Conservation (phyloP, 2,113 vertebrate genomes). For the Paedocypris sp. region DNA sequence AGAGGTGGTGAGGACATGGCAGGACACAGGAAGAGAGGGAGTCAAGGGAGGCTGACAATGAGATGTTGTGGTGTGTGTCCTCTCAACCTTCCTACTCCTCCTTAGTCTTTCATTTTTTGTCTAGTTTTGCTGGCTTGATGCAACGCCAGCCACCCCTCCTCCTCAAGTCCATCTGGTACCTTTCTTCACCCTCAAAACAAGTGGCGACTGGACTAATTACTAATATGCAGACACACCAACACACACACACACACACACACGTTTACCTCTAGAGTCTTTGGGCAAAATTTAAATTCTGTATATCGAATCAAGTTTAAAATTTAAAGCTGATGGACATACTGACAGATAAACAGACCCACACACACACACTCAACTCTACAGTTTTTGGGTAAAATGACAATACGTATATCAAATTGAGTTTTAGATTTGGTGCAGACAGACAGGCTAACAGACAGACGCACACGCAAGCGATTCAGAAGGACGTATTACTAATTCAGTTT, state of each 20-base stretch:
- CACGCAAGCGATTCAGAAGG: no score
- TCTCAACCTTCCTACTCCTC: slow-evolving; percentile 18
- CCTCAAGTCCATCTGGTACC: slow-evolving; percentile 68
- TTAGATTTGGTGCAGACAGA: no score
- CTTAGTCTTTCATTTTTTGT: slow-evolving; percentile 34
- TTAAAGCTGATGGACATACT: no score
- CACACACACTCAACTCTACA: no score
- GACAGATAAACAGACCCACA: no score
- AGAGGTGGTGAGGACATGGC: not conserved
- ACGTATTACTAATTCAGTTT: not conserved
- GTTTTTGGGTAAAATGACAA: no score
- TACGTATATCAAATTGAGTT: no score
- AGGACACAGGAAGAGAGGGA: not conserved
- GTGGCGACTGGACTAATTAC: slow-evolving; percentile 67
- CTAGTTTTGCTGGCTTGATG: slow-evolving; percentile 48
- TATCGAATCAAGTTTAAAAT: slow-evolving; percentile 58
- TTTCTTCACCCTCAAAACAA: slow-evolving; percentile 58
- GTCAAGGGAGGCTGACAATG: slow-evolving; percentile 34
- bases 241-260: slow-evolving; percentile 3
- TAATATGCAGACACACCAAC: slow-evolving; percentile 59
- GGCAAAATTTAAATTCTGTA: slow-evolving; percentile 61
- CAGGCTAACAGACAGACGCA: no score
- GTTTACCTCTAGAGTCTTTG: slow-evolving; percentile 51
- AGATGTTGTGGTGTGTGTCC: slow-evolving; percentile 32
- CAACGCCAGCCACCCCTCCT: slow-evolving; percentile 44